Evolutionary conservation across 2,113 vertebrate species (phyloP).

Genomic region (Chinchilla lanigera): DNA sequence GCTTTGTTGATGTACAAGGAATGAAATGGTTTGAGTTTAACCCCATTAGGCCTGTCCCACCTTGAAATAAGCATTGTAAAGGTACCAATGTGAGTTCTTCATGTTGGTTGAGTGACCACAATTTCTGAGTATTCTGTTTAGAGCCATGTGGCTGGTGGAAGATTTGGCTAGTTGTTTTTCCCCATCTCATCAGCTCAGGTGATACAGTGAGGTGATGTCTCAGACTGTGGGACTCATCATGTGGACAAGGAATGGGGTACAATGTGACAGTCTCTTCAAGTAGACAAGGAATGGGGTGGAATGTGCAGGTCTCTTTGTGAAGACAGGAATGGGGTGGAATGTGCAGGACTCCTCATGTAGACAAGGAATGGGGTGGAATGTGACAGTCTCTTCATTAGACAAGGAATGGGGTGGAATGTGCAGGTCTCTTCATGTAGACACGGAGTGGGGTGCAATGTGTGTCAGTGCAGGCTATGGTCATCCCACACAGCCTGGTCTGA

Average conservation of each 20-base stretch:
- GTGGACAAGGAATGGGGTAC: not conserved
- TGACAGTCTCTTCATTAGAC: not conserved
- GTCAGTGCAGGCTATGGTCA: not conserved
- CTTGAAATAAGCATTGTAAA: not conserved
- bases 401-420: not conserved
- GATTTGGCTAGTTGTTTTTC: not conserved
- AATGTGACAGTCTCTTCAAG: too few species aligned
- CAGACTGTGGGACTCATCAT: not conserved
- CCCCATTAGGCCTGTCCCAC: not conserved
- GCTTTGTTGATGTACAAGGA: not conserved
- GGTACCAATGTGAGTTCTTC: not conserved
- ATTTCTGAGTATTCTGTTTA: not conserved
- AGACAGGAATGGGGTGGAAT: not conserved
- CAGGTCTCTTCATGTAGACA: not conserved
- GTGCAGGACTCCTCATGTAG: not conserved
- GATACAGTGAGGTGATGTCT: not conserved
- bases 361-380: not conserved
- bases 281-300: too few species aligned
- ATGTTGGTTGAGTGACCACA: not conserved
- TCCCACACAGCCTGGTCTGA: not conserved
- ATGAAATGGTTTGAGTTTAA: not conserved
- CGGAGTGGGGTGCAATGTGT: not conserved
- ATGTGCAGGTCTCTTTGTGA: too few species aligned
- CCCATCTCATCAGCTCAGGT: not conserved
- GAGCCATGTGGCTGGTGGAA: not conserved